Percentiles rank a stretch among this genome's conserved stretches.
These are phyloP conservation scores for Neogobius melanostomus DNA, from an alignment of 2,113 vertebrate species.

Conservation along the genomic window DNA sequence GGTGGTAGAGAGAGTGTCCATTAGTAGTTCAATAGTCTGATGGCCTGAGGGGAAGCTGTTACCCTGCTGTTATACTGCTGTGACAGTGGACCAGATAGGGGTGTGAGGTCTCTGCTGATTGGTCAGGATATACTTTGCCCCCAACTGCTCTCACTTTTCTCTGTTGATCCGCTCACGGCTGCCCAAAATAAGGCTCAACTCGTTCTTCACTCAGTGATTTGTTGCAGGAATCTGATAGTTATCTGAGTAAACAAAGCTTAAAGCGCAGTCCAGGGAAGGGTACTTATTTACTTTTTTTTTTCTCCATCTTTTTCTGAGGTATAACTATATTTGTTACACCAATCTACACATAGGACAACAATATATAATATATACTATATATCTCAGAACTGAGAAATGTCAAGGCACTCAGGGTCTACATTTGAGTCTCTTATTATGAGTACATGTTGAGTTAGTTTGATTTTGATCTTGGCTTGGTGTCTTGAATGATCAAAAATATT, in stretches of 20 bases:
- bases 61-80: background rate
- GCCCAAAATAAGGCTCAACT: background rate
- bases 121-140: background rate
- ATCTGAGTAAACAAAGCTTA: background rate
- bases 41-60: background rate
- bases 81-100: background rate
- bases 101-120: background rate
- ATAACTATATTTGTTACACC: too few species aligned
- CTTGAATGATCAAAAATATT: too few species aligned
- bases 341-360: too few species aligned
- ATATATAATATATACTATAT: too few species aligned
- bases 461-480: too few species aligned
- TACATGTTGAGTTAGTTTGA: too few species aligned
- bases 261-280: background rate
- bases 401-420: too few species aligned
- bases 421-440: too few species aligned
- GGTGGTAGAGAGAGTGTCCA: background rate
- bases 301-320: too few species aligned
- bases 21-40: constrained; percentile 4
- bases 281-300: too few species aligned
- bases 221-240: background rate
- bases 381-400: too few species aligned
- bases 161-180: background rate
- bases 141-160: background rate
- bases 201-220: background rate